A percentile compares a stretch with the other conserved stretches of the same genome.
phyloP scores from a whole-genome alignment of 2,888 invertebrate species.

The Rosalia funebris region DNA sequence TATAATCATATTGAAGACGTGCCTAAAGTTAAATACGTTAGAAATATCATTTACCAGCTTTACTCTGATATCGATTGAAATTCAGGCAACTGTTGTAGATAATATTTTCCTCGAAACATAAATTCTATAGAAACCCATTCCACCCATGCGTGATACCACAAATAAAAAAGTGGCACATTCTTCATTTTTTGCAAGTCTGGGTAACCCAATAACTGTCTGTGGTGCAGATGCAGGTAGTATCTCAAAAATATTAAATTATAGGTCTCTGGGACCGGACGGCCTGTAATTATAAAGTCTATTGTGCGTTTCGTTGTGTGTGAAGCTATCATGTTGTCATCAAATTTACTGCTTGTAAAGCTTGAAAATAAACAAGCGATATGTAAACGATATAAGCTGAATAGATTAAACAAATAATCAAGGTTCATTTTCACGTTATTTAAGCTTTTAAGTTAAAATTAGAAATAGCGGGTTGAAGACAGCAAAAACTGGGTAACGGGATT shows the following conservation, averaged over 20 bases:
- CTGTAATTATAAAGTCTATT: constrained; percentile 11
- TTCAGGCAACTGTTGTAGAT: constrained; percentile 10
- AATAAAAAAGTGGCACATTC: constrained; percentile 29
- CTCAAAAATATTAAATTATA: constrained; percentile 32
- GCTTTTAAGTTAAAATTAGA: neutral
- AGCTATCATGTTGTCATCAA: constrained; percentile 20
- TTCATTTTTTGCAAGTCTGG: constrained; percentile 17
- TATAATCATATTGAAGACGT: too few relatives aligned
- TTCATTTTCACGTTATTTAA: constrained; percentile 14
- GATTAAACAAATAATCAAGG: constrained; percentile 13
- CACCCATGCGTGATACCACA: constrained; percentile 11
- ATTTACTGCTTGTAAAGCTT: constrained; percentile 14
- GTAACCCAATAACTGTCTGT: constrained; percentile 22
- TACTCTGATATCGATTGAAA: too few relatives aligned
- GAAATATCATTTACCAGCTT: too few relatives aligned
- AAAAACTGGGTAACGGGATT: neutral
- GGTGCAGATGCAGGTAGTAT: constrained; percentile 28
- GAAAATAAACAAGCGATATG: constrained; percentile 20
- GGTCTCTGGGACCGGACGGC: constrained; percentile 4
- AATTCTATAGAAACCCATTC: constrained; percentile 18
- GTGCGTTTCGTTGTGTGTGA: constrained; percentile 11
- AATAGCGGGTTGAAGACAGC: neutral
- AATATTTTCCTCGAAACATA: constrained; percentile 14
- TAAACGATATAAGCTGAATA: neutral
- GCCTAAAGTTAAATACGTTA: too few relatives aligned